Evolutionary conservation across 2,797 vertebrate species (phyloP), one percentile per base, ranked within the genome.

Genomic region (Tinamus major): DNA sequence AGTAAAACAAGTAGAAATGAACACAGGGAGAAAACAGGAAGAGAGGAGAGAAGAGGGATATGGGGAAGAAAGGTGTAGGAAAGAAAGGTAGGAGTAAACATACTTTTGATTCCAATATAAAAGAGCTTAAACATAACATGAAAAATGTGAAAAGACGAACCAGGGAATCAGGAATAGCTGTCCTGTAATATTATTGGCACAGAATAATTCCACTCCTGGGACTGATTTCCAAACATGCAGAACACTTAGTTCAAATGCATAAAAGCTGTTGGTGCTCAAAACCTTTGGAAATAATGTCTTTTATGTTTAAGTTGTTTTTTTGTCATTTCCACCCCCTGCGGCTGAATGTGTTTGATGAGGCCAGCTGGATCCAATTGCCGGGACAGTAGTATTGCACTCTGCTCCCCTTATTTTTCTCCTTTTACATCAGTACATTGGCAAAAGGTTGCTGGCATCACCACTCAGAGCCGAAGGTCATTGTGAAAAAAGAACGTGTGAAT

Each of bases 381-480:
- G 78, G 94, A 96, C 94, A 94, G 96, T 94, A 97, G 78, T 94
- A 86, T 78, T 86, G 68, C 31, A 70, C 23, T 78, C 79, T 76
- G 61, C 9, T 62, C 31, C 21, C 42, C 20, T 12, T 27, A 1
- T 78, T 92, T 91, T 91, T 89, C 93, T 67, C 77, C 11, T 93
- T 96, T 96, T 95, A 90, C 79, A 93, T 95, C 94, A 96, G 78
- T 72, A 53, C 78, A 42, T 94, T 97, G 96, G 94, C 96, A 97
- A 87, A 93, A 65, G 85, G 93, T 93, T 95, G 94, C 79, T 96
- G 94, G 85, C 82, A 96, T 87, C 56, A 48, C 53, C 64, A 71
- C 69, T 64, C 87, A 90, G 75, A 94, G 94, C 78, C 94, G 96
- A 93, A 93, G 90, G 93, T 94, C 94, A 94, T 51, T 44, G 58